Evolutionary conservation across 2,113 vertebrate genomes (phyloP).

Genomic region (Plecotus auritus): DNA sequence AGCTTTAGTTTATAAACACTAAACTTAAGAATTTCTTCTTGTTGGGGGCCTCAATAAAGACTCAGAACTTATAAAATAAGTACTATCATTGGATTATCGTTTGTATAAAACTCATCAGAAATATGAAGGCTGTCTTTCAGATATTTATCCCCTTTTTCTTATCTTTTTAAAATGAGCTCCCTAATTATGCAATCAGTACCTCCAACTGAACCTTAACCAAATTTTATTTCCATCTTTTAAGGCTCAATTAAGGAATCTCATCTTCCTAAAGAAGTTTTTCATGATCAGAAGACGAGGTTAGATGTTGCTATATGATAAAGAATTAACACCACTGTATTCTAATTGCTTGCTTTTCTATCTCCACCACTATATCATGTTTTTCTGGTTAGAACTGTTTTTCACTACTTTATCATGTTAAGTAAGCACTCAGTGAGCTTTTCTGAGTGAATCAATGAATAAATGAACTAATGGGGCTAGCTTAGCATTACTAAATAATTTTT

Average conservation of each 20-base stretch:
- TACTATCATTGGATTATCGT: not conserved
- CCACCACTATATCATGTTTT: not conserved
- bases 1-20: not conserved
- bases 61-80: not conserved
- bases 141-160: not conserved
- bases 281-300: not conserved
- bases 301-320: not conserved
- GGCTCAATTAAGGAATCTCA: not conserved
- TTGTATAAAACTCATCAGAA: not conserved
- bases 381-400: not conserved
- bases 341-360: not conserved
- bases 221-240: not conserved
- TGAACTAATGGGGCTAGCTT: not conserved
- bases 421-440: constrained; percentile 22
- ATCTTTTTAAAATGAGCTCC: not conserved
- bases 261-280: not conserved
- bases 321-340: not conserved
- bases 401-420: not conserved
- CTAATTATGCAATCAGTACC: not conserved
- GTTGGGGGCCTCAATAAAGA: not conserved
- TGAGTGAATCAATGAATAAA: not conserved
- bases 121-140: not conserved
- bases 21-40: not conserved
- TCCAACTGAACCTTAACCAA: not conserved
- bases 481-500: constrained; percentile 4